Conservation (phyloP, 2,113 vertebrate species). For the Solea senegalensis region DNA sequence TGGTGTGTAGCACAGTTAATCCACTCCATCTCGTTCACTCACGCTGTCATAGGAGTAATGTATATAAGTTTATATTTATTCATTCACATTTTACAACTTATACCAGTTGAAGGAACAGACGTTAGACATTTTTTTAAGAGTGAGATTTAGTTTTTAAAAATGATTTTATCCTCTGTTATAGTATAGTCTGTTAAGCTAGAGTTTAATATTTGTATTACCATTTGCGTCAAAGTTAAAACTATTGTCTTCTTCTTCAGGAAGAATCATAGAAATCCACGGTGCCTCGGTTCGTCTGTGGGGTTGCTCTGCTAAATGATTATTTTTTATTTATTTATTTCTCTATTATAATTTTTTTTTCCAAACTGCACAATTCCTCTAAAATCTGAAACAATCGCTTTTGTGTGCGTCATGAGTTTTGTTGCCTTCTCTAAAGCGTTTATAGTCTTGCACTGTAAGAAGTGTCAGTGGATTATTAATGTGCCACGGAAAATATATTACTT, state of each 20-base stretch:
- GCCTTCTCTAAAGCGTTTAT: slow-evolving; percentile 38
- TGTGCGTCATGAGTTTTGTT: slow-evolving; percentile 28
- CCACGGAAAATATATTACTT: not conserved
- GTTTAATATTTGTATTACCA: slow-evolving; percentile 1
- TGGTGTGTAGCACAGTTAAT: slow-evolving; percentile 50
- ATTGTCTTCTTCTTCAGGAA: not conserved
- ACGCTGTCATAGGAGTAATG: slow-evolving; percentile 9
- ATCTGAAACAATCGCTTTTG: not conserved
- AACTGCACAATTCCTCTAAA: slow-evolving; percentile 7
- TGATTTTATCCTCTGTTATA: not conserved
- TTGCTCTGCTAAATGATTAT: slow-evolving; percentile 11
- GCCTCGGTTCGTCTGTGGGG: slow-evolving; percentile 2
- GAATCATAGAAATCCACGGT: not conserved
- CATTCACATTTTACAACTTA: not conserved
- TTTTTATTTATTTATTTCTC: not conserved
- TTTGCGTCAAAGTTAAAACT: slow-evolving; percentile 1
- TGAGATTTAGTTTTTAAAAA: not conserved
- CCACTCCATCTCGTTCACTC: slow-evolving; percentile 40
- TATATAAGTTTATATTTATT: slow-evolving; percentile 8
- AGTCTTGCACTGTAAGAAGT: slow-evolving; percentile 63
- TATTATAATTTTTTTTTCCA: not conserved
- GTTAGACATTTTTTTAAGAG: not conserved
- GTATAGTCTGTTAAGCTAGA: slow-evolving; percentile 7
- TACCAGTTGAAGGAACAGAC: not conserved
- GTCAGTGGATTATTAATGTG: slow-evolving; percentile 39